Percentiles rank a stretch among this genome's conserved stretches.
These are phyloP conservation scores for Tachypleus tridentatus DNA, from an alignment of 1,140 invertebrate species.

Conservation along the genomic window DNA sequence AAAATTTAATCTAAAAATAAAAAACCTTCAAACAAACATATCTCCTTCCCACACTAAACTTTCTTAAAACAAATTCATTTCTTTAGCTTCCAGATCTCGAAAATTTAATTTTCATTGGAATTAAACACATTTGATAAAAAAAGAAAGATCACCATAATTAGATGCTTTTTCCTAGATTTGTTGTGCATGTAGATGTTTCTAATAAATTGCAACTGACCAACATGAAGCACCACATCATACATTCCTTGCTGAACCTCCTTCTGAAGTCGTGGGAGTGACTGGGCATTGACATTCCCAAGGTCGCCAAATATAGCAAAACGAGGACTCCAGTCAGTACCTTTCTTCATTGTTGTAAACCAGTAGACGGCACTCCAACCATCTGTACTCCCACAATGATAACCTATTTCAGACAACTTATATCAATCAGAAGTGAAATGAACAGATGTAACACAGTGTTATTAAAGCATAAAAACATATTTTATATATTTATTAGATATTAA, in stretches of 20 bases:
- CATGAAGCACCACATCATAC: slow-evolving; percentile 43
- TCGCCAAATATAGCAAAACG: slow-evolving; percentile 41
- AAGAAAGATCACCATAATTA: too few species aligned
- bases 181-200: too few species aligned
- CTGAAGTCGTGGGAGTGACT: slow-evolving; percentile 37
- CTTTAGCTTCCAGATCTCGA: too few species aligned
- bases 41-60: too few species aligned
- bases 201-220: slow-evolving; percentile 29
- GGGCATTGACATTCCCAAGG: slow-evolving; percentile 41
- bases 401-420: slow-evolving; percentile 12
- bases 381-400: slow-evolving; percentile 32
- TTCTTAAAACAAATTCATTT: too few species aligned
- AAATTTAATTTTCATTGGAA: too few species aligned
- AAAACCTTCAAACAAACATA: too few species aligned
- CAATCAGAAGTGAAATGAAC: too few species aligned
- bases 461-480: not conserved
- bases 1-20: too few species aligned
- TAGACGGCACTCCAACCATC: slow-evolving; percentile 36
- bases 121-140: too few species aligned
- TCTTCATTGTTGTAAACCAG: slow-evolving; percentile 31
- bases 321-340: slow-evolving; percentile 34
- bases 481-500: not conserved
- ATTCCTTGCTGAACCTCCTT: slow-evolving; percentile 32
- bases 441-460: too few species aligned
- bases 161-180: too few species aligned